These are phyloP conservation scores for Tenthredo distinguenda DNA, from an alignment of 2,888 invertebrate species.

Conservation along the genomic window DNA sequence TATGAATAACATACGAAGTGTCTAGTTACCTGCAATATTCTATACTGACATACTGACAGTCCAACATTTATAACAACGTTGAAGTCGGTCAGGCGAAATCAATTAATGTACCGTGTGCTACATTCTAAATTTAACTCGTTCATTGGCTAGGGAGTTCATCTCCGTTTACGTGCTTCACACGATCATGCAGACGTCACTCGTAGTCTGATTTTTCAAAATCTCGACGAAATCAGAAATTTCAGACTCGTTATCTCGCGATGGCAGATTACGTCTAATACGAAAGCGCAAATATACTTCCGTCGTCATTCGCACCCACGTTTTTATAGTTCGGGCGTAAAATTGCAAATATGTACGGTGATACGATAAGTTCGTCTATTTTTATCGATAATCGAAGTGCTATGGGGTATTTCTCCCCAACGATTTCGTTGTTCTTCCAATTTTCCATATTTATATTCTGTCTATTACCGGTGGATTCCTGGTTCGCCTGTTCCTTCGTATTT, in stretches of 20 bases:
- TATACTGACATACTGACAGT: slow-evolving; percentile 6
- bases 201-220: not conserved
- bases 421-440: slow-evolving; percentile 16
- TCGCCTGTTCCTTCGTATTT: not conserved
- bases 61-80: slow-evolving; percentile 36
- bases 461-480: slow-evolving; percentile 15
- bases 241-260: not conserved
- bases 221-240: not conserved
- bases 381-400: slow-evolving; percentile 1
- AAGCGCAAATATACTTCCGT: not conserved
- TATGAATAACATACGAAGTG: not conserved
- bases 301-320: not conserved
- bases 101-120: slow-evolving; percentile 49
- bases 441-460: slow-evolving; percentile 12
- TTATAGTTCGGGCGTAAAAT: not conserved
- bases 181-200: slow-evolving; percentile 17
- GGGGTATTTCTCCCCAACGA: not conserved
- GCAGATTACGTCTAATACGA: not conserved
- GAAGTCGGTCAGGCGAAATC: slow-evolving; percentile 38
- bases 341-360: not conserved
- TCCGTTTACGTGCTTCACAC: slow-evolving; percentile 37
- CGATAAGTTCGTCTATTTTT: not conserved
- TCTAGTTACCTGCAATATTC: not conserved
- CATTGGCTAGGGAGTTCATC: slow-evolving; percentile 30
- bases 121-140: slow-evolving; percentile 50